Base-by-base conservation (phyloP, 2,113 vertebrate species). In the Heterochromis multidens region DNA sequence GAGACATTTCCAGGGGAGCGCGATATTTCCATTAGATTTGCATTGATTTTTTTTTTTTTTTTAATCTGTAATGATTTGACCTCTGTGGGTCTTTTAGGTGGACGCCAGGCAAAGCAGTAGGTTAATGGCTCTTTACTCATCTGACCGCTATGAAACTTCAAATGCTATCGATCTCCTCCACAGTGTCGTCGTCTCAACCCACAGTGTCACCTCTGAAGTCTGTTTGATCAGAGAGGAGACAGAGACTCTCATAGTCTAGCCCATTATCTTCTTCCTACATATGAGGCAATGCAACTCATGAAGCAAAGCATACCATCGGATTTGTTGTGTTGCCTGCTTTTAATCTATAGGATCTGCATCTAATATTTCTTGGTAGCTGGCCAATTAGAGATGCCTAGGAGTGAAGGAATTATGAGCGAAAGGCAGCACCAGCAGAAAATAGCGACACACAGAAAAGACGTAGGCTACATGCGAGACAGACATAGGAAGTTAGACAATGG, bases 121-220 rank as follows among this genome's bases (percentile, higher is more conserved):
- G 90, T 93, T 90, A 91, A 92, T 90, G 87, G 86, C 81, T 82
- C 80, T 83, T 88, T 88, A 87, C 82, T 92, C 81, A 80, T 14
- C 77, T 83, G 86, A 87, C 85, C 67, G 59, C 85, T 63, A 77
- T 88, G 88, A 89, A 87, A 90, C 88, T 92, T 93, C 61, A 91
- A 62, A 89, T 59, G 85, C 25, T 81, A 92, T 95, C 56, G 88
- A 93, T 92, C 88, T 31, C 40, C 25, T 86, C 81, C 77, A 14
- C 37, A 80, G 83, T 85, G 43, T 89, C 90, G 31, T 93, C 89
- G 87, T 81, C 77, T 74, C 81, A 77, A 52, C 63, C 46, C 79
- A 54, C 77, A n/a, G 86, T 74, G 59, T 88, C 83, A 87, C 86
- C 87, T 85, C 87, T 84, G 77, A 81, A 89, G 81, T 60, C 63